These are phyloP conservation scores for Gephyroberyx darwinii DNA, from an alignment of 2,797 vertebrate genomes.

Conservation along the genomic window DNA sequence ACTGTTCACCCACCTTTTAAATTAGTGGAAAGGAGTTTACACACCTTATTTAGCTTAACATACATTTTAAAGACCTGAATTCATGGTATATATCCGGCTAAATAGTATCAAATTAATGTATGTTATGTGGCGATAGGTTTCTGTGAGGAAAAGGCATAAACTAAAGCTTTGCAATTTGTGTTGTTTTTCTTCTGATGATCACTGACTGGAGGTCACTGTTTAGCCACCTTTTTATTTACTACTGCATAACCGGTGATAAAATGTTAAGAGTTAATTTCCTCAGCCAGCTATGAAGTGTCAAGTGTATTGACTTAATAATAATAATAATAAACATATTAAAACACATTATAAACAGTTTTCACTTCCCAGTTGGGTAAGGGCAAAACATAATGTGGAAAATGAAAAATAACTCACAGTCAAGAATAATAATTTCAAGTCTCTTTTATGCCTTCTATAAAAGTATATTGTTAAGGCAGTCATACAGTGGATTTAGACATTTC, in stretches of 20 bases:
- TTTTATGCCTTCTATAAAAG: slow-evolving; percentile 92
- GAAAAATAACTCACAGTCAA: slow-evolving; percentile 79
- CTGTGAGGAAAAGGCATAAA: slow-evolving; percentile 10
- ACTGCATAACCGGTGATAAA: neutral
- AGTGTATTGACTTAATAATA: neutral
- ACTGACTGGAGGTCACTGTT: too few relatives aligned
- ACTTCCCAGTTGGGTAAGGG: neutral
- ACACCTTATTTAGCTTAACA: neutral
- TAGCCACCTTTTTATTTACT: neutral
- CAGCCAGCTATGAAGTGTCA: neutral
- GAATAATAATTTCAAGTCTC: slow-evolving; percentile 84
- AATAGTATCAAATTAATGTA: slow-evolving; percentile 3
- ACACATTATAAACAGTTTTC: slow-evolving; percentile 7
- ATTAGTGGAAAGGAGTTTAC: neutral
- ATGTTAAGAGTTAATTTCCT: neutral
- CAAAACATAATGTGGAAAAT: slow-evolving; percentile 22
- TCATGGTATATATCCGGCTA: neutral
- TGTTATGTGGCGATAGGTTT: neutral
- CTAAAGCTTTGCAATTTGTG: neutral
- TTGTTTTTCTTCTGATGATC: neutral
- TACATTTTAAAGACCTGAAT: slow-evolving; percentile 4
- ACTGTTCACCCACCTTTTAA: neutral
- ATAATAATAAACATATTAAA: neutral
- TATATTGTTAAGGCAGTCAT: slow-evolving; percentile 92
- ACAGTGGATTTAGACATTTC: slow-evolving; percentile 92